phyloP scores from a whole-genome alignment of 2,888 invertebrate genomes.

The Orchesellides sinensis region DNA sequence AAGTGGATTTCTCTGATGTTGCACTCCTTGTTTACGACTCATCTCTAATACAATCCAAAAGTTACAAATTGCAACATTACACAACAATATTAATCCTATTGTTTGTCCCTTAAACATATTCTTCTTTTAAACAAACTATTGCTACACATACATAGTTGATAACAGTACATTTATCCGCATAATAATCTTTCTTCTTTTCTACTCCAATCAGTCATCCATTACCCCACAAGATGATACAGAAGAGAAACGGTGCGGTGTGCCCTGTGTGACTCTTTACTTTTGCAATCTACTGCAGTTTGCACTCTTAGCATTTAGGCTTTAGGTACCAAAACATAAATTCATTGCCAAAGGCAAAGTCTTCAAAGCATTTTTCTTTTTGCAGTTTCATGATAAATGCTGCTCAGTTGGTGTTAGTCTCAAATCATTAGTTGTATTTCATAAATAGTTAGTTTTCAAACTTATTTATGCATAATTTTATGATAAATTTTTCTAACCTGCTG shows the following conservation, averaged over 20 bases:
- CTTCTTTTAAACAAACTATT: too few species aligned
- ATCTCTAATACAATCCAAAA: too few species aligned
- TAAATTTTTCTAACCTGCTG: too few species aligned
- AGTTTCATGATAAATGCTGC: not conserved
- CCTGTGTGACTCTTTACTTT: not conserved
- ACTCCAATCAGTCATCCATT: not conserved
- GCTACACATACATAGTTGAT: too few species aligned
- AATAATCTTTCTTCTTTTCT: not conserved
- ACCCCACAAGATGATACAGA: not conserved
- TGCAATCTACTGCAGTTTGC: not conserved
- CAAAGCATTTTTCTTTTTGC: not conserved
- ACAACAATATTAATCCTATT: not conserved
- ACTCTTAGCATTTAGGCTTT: too few species aligned
- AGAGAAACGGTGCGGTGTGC: too few species aligned
- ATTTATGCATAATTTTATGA: too few species aligned
- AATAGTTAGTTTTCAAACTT: too few species aligned
- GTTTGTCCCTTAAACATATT: not conserved
- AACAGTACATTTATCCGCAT: not conserved
- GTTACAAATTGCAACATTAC: too few species aligned
- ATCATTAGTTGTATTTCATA: too few species aligned
- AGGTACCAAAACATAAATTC: not conserved
- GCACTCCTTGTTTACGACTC: not conserved
- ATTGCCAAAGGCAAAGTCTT: constrained; percentile 5
- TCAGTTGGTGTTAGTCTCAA: too few species aligned
- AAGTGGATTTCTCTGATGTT: constrained; percentile 20